Conservation (phyloP, 2,113 vertebrate genomes). For the Nerophis lumbriciformis region DNA sequence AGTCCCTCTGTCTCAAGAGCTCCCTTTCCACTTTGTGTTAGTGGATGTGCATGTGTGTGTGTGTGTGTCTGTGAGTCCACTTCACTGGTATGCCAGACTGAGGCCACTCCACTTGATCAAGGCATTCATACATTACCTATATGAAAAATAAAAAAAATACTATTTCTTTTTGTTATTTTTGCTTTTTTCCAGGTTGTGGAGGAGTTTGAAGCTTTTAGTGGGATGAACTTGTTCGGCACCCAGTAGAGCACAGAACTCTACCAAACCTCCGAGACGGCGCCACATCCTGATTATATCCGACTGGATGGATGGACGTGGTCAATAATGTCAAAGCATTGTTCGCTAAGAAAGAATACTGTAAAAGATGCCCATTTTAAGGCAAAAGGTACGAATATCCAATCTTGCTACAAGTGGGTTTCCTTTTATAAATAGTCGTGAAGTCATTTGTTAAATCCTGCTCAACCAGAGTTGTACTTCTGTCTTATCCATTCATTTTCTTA, state of each 20-base stretch:
- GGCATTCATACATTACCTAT: constrained; percentile 25
- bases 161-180: constrained; percentile 20
- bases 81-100: constrained; percentile 28
- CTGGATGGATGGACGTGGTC: too few species aligned
- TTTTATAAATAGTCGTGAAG: too few species aligned
- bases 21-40: constrained; percentile 28
- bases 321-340: too few species aligned
- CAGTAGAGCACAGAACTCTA: not conserved
- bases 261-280: constrained; percentile 12
- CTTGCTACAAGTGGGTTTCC: too few species aligned
- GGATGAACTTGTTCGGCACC: not conserved
- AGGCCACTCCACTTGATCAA: constrained; percentile 38
- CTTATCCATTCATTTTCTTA: too few species aligned
- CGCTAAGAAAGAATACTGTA: too few species aligned
- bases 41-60: not conserved
- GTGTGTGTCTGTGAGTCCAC: constrained; percentile 5
- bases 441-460: too few species aligned
- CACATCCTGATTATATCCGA: too few species aligned
- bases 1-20: constrained; percentile 45
- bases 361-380: too few species aligned
- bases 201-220: not conserved
- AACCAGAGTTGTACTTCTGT: too few species aligned
- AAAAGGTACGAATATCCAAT: too few species aligned
- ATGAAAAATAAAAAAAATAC: constrained; percentile 15
- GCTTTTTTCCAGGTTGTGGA: too few species aligned